A percentile compares a stretch with the other conserved stretches of the same genome.
These are phyloP conservation scores for Allophyes oxyacanthae DNA, from an alignment of 2,888 invertebrate genomes.

Conservation along the genomic window DNA sequence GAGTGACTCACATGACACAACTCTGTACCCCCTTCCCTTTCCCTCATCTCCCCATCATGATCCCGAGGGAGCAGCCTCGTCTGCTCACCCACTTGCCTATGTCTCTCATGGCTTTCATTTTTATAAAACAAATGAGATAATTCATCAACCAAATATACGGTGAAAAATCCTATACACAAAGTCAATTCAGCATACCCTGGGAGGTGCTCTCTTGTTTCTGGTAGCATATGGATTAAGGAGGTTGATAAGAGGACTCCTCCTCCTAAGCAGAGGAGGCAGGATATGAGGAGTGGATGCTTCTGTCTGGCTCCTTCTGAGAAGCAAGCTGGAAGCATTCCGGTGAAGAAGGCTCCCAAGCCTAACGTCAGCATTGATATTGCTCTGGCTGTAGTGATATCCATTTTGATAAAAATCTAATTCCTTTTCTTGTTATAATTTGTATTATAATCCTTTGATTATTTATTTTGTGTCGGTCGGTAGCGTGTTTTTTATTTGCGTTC, in stretches of 20 bases:
- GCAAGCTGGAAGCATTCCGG: conserved; percentile 92
- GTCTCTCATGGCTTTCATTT: conserved; percentile 50
- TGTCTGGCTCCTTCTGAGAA: conserved; percentile 89
- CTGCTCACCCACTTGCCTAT: conserved; percentile 69
- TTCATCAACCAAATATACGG: conserved; percentile 93
- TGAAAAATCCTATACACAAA: conserved; percentile 92
- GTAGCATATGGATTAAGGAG: conserved; percentile 93
- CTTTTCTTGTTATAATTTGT: neutral
- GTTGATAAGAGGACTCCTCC: conserved; percentile 94
- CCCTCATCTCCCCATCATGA: conserved; percentile 74
- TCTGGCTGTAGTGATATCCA: conserved; percentile 90
- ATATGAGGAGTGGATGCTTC: conserved; percentile 90
- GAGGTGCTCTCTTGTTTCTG: conserved; percentile 92
- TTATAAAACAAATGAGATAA: conserved; percentile 91
- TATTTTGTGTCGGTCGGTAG: neutral
- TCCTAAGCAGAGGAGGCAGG: conserved; percentile 93
- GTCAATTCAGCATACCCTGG: conserved; percentile 90
- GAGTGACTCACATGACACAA: conserved; percentile 92
- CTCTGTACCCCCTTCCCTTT: conserved; percentile 74
- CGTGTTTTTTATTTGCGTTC: neutral
- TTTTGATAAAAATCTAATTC: conserved; percentile 56
- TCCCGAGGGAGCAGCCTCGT: conserved; percentile 65
- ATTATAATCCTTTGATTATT: neutral
- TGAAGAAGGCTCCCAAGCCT: conserved; percentile 91
- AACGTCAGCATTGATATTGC: conserved; percentile 91